Evolutionary conservation across 2,888 invertebrate genomes (phyloP).

Genomic region (Malthinus seriepunctatus): DNA sequence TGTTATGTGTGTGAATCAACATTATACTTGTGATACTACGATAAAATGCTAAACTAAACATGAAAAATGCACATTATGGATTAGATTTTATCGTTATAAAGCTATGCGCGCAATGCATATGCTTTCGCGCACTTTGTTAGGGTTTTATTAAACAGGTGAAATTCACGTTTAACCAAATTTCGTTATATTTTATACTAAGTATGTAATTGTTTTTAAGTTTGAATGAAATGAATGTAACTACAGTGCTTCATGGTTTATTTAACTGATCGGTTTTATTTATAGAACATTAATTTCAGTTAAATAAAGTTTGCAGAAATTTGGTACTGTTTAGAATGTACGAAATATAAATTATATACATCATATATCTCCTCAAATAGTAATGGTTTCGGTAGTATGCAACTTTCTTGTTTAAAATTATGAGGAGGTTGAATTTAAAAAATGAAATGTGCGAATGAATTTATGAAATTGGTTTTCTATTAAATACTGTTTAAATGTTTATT

Average conservation of each 20-base stretch:
- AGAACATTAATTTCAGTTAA: no score
- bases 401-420: no score
- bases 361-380: no score
- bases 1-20: constrained; percentile 52
- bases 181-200: constrained; percentile 34
- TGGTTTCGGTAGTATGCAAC: no score
- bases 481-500: constrained; percentile 2
- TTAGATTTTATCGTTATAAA: constrained; percentile 45
- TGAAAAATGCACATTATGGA: constrained; percentile 38
- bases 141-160: constrained; percentile 54
- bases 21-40: constrained; percentile 44
- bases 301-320: no score
- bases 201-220: constrained; percentile 15
- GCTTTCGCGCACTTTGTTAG: constrained; percentile 54
- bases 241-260: neutral
- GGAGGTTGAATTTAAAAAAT: no score
- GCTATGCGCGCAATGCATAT: constrained; percentile 57
- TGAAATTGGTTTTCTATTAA: neutral
- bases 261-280: no score
- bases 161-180: constrained; percentile 47
- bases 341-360: no score
- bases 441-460: neutral
- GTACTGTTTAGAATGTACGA: no score
- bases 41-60: constrained; percentile 32
- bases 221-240: neutral